These are phyloP conservation scores for Periplaneta americana DNA, from an alignment of 1,140 invertebrate genomes.

Conservation along the genomic window DNA sequence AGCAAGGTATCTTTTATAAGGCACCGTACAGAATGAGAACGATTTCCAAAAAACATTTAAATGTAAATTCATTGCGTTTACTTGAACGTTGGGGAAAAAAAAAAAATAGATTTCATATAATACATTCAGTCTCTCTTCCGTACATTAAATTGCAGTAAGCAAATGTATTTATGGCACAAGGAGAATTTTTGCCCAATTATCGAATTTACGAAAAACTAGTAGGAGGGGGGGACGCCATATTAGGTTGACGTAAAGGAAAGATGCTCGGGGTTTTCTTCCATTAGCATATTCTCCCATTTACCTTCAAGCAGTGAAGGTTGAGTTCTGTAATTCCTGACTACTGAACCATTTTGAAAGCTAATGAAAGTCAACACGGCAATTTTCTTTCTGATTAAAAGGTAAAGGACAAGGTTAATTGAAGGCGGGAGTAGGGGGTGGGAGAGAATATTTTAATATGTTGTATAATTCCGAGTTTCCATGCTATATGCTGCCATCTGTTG, in stretches of 20 bases:
- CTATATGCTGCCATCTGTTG: neutral
- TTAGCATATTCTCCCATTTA: neutral
- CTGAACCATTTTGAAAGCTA: neutral
- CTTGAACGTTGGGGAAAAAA: neutral
- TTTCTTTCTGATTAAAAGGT: neutral
- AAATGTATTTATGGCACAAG: neutral
- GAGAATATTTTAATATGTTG: neutral
- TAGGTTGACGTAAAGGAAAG: neutral
- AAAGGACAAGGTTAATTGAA: neutral
- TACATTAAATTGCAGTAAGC: neutral
- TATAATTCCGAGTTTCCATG: neutral
- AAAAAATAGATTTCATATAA: neutral
- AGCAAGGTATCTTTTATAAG: neutral
- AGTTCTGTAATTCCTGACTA: neutral
- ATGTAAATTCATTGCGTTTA: neutral
- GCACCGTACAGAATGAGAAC: neutral
- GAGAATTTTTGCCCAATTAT: neutral
- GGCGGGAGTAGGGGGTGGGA: neutral
- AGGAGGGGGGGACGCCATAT: neutral
- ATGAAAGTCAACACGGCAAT: neutral
- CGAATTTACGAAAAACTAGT: neutral
- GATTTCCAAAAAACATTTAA: neutral
- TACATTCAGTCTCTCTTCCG: neutral
- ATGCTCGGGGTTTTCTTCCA: neutral
- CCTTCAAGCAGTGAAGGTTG: neutral